phyloP scores from a whole-genome alignment of 2,888 invertebrate genomes.

The Drosophila demipolita region DNA sequence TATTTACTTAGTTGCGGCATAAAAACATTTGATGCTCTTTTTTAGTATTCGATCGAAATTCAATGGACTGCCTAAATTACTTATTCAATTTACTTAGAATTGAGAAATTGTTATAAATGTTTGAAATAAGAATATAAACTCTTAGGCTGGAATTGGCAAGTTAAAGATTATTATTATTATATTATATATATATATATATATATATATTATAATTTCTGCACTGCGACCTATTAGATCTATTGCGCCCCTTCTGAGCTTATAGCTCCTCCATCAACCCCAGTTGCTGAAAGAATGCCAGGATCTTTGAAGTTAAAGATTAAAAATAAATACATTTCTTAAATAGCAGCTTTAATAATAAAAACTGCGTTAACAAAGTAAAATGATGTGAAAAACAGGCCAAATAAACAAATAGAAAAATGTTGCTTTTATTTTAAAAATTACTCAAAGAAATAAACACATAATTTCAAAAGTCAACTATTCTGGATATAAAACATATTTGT shows the following conservation, averaged over 20 bases:
- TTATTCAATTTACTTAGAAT: neutral
- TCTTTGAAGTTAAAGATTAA: neutral
- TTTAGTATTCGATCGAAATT: neutral
- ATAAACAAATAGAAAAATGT: neutral
- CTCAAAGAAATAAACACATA: neutral
- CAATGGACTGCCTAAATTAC: neutral
- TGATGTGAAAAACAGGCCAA: neutral
- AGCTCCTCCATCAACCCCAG: no score
- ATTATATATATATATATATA: no score
- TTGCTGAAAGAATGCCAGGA: no score
- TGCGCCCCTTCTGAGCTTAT: no score
- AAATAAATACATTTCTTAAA: neutral
- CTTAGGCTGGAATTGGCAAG: neutral
- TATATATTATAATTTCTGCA: no score
- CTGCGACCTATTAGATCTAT: no score
- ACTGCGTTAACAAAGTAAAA: neutral
- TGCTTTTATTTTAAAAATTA: neutral
- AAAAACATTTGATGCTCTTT: neutral
- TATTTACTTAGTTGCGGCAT: neutral
- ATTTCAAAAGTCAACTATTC: neutral
- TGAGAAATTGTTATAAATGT: neutral
- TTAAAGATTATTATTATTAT: no score
- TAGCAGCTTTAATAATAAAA: neutral
- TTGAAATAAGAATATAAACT: neutral
- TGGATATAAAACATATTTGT: conserved; percentile 33